Base-by-base conservation (phyloP, 2,888 invertebrate genomes). In the Eupithecia tripunctaria region DNA sequence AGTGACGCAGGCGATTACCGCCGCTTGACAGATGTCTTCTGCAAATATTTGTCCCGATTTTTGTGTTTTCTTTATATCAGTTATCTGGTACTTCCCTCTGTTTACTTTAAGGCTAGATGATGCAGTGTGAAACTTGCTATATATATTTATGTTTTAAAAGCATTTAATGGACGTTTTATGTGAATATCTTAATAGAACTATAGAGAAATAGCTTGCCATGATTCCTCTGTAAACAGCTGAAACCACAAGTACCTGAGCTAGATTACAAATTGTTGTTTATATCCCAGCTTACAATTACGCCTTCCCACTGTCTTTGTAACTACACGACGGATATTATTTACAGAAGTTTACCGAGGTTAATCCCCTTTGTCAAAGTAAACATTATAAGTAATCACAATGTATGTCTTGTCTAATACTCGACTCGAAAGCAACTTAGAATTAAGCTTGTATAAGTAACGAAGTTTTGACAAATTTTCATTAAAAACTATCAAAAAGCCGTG, bases 311-410 rank as follows among this genome's bases (percentile, higher is more conserved):
- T 74, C 73, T 75, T 76, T 74, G 76, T 74, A 72, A 72, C 75
- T 74, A 73, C 71, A 66, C 71, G 72, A 72, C 73, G 74, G 78
- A 75, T 79, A 78, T 79, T 79, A 79, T 79, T 78, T 78, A 76
- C 73, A 71, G 43, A 77, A 79, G 76, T 78, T 76, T 68, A 75
- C 74, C 71, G 78, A 76, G 78, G 79, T 75, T 79, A 78, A 79
- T 77, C 77, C 78, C 72, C 79, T 77, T 74, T 78, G 73, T 70
- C 73, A 71, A 78, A 75, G 78, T 78, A 79, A 78, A 79, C 72
- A 79, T 78, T 43, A 8, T 60, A 60, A 29, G 60, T n/a, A n/a
- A n/a, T 56, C 21, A 56, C 21, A 47, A 51, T 51, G 51, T 51
- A 25, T 10, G 25, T 12, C 25, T 56, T n/a, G n/a, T n/a, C n/a